A percentile compares a stretch with the other conserved stretches of the same genome.
Conservation (phyloP, 2,113 vertebrate species). For the Cebidichthys violaceus region DNA sequence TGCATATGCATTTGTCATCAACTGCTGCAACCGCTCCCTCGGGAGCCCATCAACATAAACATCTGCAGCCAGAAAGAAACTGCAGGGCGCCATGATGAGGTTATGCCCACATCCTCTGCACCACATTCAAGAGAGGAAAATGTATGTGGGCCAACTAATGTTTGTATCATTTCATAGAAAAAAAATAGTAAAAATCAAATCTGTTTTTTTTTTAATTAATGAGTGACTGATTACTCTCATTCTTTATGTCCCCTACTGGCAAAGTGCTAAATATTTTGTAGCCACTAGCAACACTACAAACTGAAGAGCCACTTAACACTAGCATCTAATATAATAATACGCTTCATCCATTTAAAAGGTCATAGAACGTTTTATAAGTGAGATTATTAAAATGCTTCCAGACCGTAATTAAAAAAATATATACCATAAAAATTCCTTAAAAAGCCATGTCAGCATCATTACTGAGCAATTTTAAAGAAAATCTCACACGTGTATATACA, state of each 20-base stretch:
- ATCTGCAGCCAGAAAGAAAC: slow-evolving; percentile 43
- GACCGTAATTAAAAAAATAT: background rate
- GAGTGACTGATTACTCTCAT: background rate
- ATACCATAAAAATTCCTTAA: background rate
- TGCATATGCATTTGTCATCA: slow-evolving; percentile 74
- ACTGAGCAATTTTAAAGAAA: background rate
- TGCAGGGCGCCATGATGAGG: slow-evolving; percentile 29
- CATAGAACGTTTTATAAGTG: background rate
- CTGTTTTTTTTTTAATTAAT: background rate
- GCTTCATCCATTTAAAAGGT: background rate
- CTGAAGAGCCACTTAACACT: background rate
- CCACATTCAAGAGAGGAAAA: slow-evolving; percentile 38
- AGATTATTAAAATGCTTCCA: background rate
- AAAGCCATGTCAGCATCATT: background rate
- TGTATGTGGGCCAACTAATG: slow-evolving; percentile 3
- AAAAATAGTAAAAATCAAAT: slow-evolving; percentile 9
- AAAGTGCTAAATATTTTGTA: background rate
- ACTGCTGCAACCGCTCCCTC: slow-evolving; percentile 44
- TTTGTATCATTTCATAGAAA: background rate
- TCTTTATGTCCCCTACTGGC: background rate
- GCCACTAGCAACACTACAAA: background rate
- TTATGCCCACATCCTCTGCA: slow-evolving; percentile 55
- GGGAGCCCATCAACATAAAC: slow-evolving; percentile 54
- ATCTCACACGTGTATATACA: background rate
- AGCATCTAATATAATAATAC: background rate